These are phyloP conservation scores for Sinodicranocentrus sp. DNA, from an alignment of 2,888 invertebrate genomes.

Conservation along the genomic window DNA sequence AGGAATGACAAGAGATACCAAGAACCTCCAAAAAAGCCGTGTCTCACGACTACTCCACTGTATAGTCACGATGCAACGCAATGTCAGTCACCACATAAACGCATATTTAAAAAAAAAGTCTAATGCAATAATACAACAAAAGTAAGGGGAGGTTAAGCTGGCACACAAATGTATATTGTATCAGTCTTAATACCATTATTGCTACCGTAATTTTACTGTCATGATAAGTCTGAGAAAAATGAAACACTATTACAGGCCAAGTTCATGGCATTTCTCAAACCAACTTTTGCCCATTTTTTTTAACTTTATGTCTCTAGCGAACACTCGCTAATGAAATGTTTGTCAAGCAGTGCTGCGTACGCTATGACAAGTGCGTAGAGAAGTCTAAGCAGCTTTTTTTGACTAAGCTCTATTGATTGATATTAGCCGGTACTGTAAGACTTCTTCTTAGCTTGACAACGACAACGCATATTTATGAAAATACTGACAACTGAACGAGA, in stretches of 20 bases:
- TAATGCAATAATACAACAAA: neutral
- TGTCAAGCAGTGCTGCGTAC: no score
- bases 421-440: no score
- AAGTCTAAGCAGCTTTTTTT: no score
- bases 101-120: no score
- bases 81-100: slow-evolving; percentile 25
- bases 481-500: no score
- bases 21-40: slow-evolving; percentile 60
- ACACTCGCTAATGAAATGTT: no score
- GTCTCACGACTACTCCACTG: slow-evolving; percentile 61
- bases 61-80: slow-evolving; percentile 52
- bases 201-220: slow-evolving; percentile 59
- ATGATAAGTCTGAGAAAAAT: slow-evolving; percentile 43
- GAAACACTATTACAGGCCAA: slow-evolving; percentile 51
- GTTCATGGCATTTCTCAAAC: slow-evolving; percentile 58
- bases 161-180: neutral
- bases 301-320: neutral
- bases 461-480: no score
- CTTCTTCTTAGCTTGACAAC: no score
- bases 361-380: no score
- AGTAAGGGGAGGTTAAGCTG: neutral
- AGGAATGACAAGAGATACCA: slow-evolving; percentile 52
- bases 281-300: slow-evolving; percentile 8
- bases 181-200: slow-evolving; percentile 18
- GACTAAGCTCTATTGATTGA: no score